Base-by-base conservation (phyloP, 2,113 vertebrate species). In the Zosterops pallidus region DNA sequence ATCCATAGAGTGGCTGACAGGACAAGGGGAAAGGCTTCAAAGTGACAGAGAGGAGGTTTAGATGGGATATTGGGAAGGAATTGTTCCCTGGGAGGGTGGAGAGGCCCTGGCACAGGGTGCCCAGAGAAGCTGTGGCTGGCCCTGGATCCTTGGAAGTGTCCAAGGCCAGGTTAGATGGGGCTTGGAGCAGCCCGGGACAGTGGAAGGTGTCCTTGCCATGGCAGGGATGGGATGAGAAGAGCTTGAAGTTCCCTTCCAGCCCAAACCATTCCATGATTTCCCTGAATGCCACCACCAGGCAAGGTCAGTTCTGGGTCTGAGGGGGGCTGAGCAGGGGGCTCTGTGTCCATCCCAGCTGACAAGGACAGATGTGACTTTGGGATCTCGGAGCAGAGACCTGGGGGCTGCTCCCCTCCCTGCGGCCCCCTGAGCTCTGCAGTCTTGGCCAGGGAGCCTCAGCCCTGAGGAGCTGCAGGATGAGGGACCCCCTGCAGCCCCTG, bases 291-390 rank as follows among this genome's bases (percentile, higher is more conserved):
- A 56, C 46, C 71, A 35, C 6, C n/a, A 49, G 35, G 26, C 6
- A 41, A 42, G 46, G 44, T 15, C 75, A 82, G 49, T 8, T 29
- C 17, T 22, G 39, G 33, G 35, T 60, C 33, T 71, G 3, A 22
- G 9, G 26, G n/a, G 24, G 42, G 39, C 18, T 1, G 1, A 57
- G 64, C 49, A 49, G 39, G 41, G 47, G 68, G 31, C n/a, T 83
- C 12, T 23, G 13, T 47, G 37, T 11, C 52, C 37, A 33, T 26
- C 20, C 0, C 0, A 67, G 23, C 16, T 14, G 9, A 29, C 4
- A 69, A 47, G n/a, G 46, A 52, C 21, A 9, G 65, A 50, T 18
- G 60, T 12, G 65, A 49, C 37, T 62, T 29, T 33, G 9, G 56
- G 18, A 47, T 42, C 59, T 24, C 5, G 1, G 46, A 77, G 47